Evolutionary conservation across 2,797 vertebrate species (phyloP), one percentile per base, ranked within the genome.

Genomic region (Hypotaenidia okinawae): DNA sequence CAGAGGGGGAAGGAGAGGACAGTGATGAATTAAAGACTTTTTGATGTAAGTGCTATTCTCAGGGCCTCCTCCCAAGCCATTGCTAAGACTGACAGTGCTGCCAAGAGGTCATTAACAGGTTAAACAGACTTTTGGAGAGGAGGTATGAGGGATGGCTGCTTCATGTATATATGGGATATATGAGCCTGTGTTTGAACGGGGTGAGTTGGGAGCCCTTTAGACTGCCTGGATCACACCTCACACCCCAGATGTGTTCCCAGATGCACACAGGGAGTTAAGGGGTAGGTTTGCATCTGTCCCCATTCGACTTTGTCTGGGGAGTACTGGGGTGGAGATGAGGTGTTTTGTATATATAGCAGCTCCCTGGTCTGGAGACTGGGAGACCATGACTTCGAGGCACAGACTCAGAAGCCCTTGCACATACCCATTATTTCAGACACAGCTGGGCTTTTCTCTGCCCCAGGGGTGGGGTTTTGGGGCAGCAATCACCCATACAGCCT

Each of bases 351-450:
- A 55, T 37, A 28, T 10, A 43, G 10, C 8, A 62, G 16, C 18
- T 62, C 8, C 16, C 14, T 67, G 47, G 9, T 80, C 17, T 76
- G 39, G 28, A 79, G 35, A 8, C 21, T 3, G 5, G 66, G n/a
- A 74, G 27, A 49, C 25, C 49, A 6, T 1, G 13, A 73, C 27
- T 80, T 27, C 0, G 10, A 62, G 62, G 37, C 18, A 32, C 17
- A 3, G 33, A 28, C 9, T 69, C 3, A 17, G 11, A 33, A 49
- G 23, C 2, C 1, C 22, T 68, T 21, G 54, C 28, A 15, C 0
- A 0, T 54, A 23, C 11, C 68, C 70, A 16, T 23, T 76, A 76
- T 49, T 70, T 90, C 54, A 55, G 30, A 49, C 39, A 18, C 16
- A 66, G 24, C 41, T 33, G 43, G 23, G 70, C 23, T 88, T 86